Percentiles rank a stretch among this genome's conserved stretches.
Evolutionary conservation across 2,797 vertebrate species (phyloP).

Genomic region (Syndactyla subalaris): DNA sequence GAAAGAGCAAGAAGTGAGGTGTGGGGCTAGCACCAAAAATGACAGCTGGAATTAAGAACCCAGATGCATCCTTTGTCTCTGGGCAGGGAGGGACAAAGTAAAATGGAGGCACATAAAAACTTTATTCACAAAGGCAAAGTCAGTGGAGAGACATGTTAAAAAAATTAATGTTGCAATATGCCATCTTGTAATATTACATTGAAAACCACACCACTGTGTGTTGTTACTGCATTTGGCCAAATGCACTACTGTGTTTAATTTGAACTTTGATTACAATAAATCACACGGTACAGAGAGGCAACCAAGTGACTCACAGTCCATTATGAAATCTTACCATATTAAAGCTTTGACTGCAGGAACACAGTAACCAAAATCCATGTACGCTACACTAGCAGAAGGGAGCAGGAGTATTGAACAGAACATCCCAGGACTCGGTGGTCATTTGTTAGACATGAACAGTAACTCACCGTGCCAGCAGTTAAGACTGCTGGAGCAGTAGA

Average conservation of each 20-base stretch:
- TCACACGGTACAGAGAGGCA: not conserved
- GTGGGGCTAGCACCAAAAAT: not conserved
- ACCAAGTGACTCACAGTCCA: not conserved
- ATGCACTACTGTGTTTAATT: not conserved
- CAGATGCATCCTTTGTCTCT: not conserved
- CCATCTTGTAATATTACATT: not conserved
- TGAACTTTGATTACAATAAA: conserved; percentile 3
- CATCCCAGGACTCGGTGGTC: not conserved
- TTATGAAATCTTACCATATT: not conserved
- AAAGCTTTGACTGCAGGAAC: not conserved
- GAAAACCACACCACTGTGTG: not conserved
- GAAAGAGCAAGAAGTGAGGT: not conserved
- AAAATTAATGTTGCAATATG: not conserved
- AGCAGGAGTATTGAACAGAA: not conserved
- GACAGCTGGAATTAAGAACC: not conserved
- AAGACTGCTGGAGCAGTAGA: conserved; percentile 60
- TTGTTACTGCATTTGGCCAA: not conserved
- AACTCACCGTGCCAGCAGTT: conserved; percentile 34
- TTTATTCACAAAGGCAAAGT: not conserved
- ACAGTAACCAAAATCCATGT: not conserved
- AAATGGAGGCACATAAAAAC: not conserved
- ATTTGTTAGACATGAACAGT: conserved; percentile 55
- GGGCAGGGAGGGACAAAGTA: not conserved
- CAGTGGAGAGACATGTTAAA: not conserved
- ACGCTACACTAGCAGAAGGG: not conserved